These are phyloP conservation scores for Pantherophis guttatus DNA, from an alignment of 2,113 vertebrate genomes.

Conservation along the genomic window DNA sequence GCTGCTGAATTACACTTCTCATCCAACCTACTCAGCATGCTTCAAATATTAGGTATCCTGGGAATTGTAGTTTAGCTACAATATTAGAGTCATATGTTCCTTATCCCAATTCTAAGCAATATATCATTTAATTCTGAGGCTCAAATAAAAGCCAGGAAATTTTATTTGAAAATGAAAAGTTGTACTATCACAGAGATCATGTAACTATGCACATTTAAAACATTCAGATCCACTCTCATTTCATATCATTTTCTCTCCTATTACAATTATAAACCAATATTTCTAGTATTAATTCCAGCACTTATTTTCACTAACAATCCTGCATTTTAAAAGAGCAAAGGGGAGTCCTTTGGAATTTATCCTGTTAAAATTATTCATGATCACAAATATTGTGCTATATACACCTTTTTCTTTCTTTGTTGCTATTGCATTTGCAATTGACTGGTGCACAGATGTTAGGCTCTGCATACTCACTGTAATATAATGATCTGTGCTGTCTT, in stretches of 20 bases:
- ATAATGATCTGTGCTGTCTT: neutral
- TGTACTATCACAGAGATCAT: neutral
- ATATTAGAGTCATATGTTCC: neutral
- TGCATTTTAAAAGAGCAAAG: neutral
- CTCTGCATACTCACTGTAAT: conserved; percentile 56
- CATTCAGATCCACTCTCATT: neutral
- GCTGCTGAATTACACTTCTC: neutral
- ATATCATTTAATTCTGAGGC: neutral
- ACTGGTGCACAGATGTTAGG: conserved; percentile 3
- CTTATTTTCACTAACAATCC: neutral
- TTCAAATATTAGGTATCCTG: neutral
- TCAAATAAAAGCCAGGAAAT: neutral
- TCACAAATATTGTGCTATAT: fast-evolving
- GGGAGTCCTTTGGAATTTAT: conserved; percentile 8
- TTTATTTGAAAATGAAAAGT: neutral
- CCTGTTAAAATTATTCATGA: conserved; percentile 24
- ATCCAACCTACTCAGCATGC: neutral
- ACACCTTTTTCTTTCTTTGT: neutral
- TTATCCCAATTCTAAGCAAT: neutral
- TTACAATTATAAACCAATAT: conserved; percentile 2
- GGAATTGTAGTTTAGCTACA: neutral
- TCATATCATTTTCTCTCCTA: neutral
- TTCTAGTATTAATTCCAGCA: neutral
- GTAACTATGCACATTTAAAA: neutral
- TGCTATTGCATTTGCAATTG: conserved; percentile 33